Conservation (phyloP, 2,888 invertebrate species). For the Dryococelus australis region DNA sequence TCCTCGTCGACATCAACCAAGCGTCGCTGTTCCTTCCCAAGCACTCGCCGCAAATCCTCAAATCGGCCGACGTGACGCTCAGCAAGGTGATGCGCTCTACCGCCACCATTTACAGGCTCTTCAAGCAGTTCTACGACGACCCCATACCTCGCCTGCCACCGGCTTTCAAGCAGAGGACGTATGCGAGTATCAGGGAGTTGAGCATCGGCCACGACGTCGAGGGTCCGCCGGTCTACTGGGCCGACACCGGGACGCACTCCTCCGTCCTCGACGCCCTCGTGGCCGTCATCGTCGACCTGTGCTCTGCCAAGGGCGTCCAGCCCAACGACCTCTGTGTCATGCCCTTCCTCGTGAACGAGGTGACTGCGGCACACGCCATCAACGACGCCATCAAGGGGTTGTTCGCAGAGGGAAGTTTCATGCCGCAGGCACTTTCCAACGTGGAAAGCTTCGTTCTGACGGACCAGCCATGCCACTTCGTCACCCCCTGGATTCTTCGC, state of each 20-base stretch:
- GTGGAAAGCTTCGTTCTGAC: slow-evolving; percentile 54
- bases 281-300: slow-evolving; percentile 55
- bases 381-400: slow-evolving; percentile 53
- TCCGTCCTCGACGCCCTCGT: slow-evolving; percentile 48
- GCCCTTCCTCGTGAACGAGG: slow-evolving; percentile 54
- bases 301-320: slow-evolving; percentile 56
- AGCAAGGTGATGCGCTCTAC: slow-evolving; percentile 56
- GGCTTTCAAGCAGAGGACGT: slow-evolving; percentile 40
- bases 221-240: slow-evolving; percentile 56
- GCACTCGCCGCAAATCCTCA: slow-evolving; percentile 54
- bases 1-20: slow-evolving; percentile 57
- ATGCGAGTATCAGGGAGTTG: slow-evolving; percentile 51
- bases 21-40: slow-evolving; percentile 56
- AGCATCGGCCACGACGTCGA: slow-evolving; percentile 52
- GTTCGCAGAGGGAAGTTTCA: slow-evolving; percentile 55
- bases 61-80: slow-evolving; percentile 53
- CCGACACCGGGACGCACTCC: slow-evolving; percentile 31
- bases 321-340: slow-evolving; percentile 56
- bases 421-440: slow-evolving; percentile 53
- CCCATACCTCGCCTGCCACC: slow-evolving; percentile 52
- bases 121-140: slow-evolving; percentile 55
- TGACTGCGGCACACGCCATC: slow-evolving; percentile 51
- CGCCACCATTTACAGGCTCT: slow-evolving; percentile 54
- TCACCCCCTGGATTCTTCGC: slow-evolving; percentile 55
- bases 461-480: slow-evolving; percentile 53